Conservation (phyloP, 2,113 vertebrate species). For the Megaceryle torquata region DNA sequence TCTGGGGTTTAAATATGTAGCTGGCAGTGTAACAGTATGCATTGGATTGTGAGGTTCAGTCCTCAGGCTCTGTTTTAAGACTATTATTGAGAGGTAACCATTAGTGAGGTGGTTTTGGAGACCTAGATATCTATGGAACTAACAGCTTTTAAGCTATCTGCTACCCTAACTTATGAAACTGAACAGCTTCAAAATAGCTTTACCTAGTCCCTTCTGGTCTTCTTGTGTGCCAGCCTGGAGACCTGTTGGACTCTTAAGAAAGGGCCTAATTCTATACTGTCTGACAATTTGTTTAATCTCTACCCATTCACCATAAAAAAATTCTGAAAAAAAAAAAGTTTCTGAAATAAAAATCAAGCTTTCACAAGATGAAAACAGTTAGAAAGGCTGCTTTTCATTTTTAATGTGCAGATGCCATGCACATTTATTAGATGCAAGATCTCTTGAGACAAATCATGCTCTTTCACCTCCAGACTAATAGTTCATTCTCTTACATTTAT, state of each 20-base stretch:
- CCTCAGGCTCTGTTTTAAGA: not conserved
- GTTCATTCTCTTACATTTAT: not conserved
- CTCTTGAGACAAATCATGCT: not conserved
- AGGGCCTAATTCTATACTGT: not conserved
- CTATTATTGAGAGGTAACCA: not conserved
- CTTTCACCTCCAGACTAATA: not conserved
- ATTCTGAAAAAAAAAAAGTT: not conserved
- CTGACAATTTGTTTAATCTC: not conserved
- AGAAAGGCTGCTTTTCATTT: not conserved
- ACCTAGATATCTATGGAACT: not conserved
- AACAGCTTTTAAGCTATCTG: not conserved
- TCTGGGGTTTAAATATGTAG: not conserved
- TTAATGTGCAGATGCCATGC: rapidly evolving
- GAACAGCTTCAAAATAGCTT: not conserved
- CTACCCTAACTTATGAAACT: not conserved
- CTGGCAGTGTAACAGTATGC: not conserved
- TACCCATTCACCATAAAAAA: not conserved
- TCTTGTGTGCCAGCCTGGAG: not conserved
- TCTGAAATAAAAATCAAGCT: not conserved
- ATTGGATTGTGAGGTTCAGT: not conserved
- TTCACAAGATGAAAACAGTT: not conserved
- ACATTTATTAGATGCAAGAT: not conserved
- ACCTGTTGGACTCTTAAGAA: not conserved
- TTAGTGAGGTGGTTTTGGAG: not conserved
- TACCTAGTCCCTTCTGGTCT: not conserved